Conservation (phyloP, 1,140 invertebrate species). For the Gryllus bimaculatus region DNA sequence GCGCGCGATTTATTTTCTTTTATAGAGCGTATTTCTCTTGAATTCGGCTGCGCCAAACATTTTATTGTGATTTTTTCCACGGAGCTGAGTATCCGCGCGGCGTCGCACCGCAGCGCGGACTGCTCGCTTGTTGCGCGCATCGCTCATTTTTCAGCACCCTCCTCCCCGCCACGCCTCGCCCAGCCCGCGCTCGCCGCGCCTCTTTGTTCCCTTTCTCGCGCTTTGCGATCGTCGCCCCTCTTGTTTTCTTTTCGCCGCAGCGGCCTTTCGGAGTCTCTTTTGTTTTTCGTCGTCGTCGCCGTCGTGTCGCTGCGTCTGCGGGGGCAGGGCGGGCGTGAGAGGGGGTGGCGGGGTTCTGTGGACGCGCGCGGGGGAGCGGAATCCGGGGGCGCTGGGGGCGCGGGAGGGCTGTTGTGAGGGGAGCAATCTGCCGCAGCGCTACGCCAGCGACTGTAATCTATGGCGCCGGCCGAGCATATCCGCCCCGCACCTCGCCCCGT, state of each 20-base stretch:
- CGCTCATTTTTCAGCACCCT: not conserved
- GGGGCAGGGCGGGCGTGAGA: no score
- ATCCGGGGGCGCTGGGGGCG: no score
- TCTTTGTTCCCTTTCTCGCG: not conserved
- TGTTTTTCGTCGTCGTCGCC: not conserved
- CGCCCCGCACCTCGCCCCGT: no score
- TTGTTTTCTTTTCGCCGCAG: not conserved
- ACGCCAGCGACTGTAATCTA: not conserved
- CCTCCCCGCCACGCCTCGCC: no score
- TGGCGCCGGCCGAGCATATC: not conserved
- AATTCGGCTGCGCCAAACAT: not conserved
- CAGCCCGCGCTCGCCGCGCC: no score
- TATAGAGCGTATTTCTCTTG: not conserved
- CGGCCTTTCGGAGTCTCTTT: not conserved
- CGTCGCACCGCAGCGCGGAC: no score
- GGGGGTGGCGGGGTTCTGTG: no score
- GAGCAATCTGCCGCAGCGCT: not conserved
- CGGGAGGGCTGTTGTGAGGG: not conserved
- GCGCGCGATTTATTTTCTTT: not conserved
- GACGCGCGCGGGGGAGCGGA: no score
- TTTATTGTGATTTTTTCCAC: constrained; percentile 1
- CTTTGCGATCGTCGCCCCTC: not conserved
- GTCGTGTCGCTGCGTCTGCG: not conserved
- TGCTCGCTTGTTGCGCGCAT: not conserved
- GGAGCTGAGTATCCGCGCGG: not conserved